Evolutionary conservation across 2,888 invertebrate genomes (phyloP).

Genomic region (Cheilosia variabilis): DNA sequence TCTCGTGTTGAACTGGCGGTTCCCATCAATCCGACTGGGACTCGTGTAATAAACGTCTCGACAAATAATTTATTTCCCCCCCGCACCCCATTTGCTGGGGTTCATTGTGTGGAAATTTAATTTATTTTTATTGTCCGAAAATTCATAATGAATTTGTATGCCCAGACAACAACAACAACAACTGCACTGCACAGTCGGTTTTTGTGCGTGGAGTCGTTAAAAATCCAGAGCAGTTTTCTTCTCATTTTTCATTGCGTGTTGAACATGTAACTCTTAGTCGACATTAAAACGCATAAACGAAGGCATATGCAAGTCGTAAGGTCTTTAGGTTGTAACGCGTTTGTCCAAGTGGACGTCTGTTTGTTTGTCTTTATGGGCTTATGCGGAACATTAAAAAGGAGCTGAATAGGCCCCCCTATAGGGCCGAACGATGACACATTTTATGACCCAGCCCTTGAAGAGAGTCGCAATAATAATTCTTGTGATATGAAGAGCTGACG

Average conservation of each 20-base stretch:
- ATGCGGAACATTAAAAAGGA: constrained; percentile 32
- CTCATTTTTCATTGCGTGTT: constrained; percentile 68
- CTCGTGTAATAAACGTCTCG: constrained; percentile 53
- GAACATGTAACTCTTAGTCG: constrained; percentile 35
- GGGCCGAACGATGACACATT: constrained; percentile 66
- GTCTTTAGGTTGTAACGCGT: constrained; percentile 6
- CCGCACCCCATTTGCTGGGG: not conserved
- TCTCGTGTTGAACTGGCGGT: constrained; percentile 37
- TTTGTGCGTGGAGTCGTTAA: constrained; percentile 25
- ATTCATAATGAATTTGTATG: constrained; percentile 63
- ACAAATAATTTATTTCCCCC: constrained; percentile 43
- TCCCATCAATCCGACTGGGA: constrained; percentile 27
- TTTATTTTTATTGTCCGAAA: constrained; percentile 65
- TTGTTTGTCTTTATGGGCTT: constrained; percentile 50
- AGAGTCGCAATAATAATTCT: constrained; percentile 65
- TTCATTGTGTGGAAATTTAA: constrained; percentile 54
- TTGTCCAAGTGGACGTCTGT: constrained; percentile 21
- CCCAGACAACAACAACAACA: not conserved
- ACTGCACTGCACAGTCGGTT: not conserved
- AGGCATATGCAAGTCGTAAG: constrained; percentile 9
- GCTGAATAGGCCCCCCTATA: constrained; percentile 30
- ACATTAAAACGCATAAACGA: constrained; percentile 10
- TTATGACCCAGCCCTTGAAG: constrained; percentile 69
- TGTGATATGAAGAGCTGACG: constrained; percentile 70
- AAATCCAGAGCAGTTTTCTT: constrained; percentile 63